Evolutionary conservation across 2,888 invertebrate species (phyloP), one percentile per base, ranked within the genome.

Genomic region (Drosophila nr. fundita): DNA sequence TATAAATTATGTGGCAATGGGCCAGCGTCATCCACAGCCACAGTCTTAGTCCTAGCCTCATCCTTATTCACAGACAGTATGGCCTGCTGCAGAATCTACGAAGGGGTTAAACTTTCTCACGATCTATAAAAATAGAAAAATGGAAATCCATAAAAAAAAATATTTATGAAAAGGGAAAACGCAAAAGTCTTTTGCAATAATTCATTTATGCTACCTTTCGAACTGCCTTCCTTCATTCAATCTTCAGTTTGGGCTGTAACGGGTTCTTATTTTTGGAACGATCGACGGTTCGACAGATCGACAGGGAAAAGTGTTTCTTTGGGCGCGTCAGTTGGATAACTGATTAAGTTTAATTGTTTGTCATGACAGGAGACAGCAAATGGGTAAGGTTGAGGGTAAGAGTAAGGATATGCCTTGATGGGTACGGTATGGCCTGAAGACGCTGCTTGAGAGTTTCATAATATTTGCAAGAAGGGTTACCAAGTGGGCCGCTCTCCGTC

Each of bases 71-170:
- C 53, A 60, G 54, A 60, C 38, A 58, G 42, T 15, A 42, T 13
- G 32, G 52, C 34, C 34, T 21, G 30, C 45, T 36, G 57, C 57
- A 34, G 30, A 55, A 34, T 36, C 42, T 34, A 48, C 48, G 73
- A 88, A 88, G 89, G 87, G 90, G 90, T 87, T 90, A 87, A 84
- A 90, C 78, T 87, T 87, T 87, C 87, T 90, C 87, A 87, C 87
- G 87, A 87, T 87, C 89, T 74, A 73, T 64, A 87, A 80, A 87
- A 72, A 70, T 53, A 29, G 42, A 73, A 69, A 75, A 82, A 85
- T 72, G 53, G 53, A 83, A 86, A 83, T 74, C 83, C 76, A 83
- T 83, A 80, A 80, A 78, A 71, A 24, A 24, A n/a, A 4, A 42
- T 42, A 24, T 11, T 27, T 50, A 27, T 66, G 64, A 64, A 80